A percentile compares a stretch with the other conserved stretches of the same genome.
phyloP scores from a whole-genome alignment of 2,888 invertebrate genomes.

The Leptinotarsa juncta region DNA sequence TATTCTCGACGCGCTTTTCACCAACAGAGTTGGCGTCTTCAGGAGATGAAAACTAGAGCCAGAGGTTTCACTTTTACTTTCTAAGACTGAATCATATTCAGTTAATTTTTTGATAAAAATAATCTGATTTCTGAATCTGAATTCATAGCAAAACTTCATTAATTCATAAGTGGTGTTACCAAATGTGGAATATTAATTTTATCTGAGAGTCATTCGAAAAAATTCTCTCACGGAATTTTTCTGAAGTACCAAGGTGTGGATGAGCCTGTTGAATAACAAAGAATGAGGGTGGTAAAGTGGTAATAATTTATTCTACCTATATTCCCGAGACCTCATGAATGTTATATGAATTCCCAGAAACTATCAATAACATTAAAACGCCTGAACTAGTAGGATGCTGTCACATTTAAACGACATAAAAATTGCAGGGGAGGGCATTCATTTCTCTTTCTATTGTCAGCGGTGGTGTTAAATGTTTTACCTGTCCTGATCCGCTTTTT shows the following conservation, averaged over 20 bases:
- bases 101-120: no score
- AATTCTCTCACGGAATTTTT: background rate
- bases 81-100: no score
- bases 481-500: conserved; percentile 18
- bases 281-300: background rate
- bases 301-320: conserved; percentile 1
- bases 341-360: conserved; percentile 8
- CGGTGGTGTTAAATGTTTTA: conserved; percentile 25
- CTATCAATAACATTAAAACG: conserved; percentile 14
- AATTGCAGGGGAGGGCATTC: conserved; percentile 22
- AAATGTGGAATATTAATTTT: no score
- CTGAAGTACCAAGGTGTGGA: background rate
- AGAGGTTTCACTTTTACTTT: no score
- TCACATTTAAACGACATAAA: conserved; percentile 28
- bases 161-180: no score
- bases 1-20: no score
- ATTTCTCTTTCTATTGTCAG: conserved; percentile 20
- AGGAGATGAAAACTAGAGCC: no score
- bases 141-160: no score
- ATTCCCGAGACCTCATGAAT: background rate
- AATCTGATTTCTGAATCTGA: no score
- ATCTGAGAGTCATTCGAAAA: background rate
- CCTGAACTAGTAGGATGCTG: conserved; percentile 18
- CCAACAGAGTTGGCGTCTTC: no score
- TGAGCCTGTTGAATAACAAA: background rate